phyloP scores from a whole-genome alignment of 2,113 vertebrate species.

The Guaruba guarouba region DNA sequence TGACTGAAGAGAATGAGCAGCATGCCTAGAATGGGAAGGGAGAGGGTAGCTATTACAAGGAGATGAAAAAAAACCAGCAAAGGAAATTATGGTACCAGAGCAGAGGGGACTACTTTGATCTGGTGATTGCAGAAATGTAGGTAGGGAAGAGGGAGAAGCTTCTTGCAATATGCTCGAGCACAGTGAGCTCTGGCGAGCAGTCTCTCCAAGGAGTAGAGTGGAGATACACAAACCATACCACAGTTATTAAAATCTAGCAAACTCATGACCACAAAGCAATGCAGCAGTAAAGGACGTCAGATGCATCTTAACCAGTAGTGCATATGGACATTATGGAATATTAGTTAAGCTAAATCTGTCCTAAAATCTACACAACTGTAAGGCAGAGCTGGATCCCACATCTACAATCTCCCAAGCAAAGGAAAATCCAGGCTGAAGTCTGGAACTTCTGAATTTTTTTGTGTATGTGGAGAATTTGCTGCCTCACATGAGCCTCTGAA shows the following conservation, averaged over 20 bases:
- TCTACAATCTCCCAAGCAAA: neutral
- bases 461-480: neutral
- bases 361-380: neutral
- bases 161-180: neutral
- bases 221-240: neutral
- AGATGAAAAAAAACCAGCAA: neutral
- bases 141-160: neutral
- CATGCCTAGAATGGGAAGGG: neutral
- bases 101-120: neutral
- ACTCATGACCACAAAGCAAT: neutral
- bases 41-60: neutral
- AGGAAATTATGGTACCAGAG: neutral
- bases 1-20: neutral
- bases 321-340: neutral
- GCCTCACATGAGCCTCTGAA: neutral
- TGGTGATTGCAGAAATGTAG: neutral
- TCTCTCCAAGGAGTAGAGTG: neutral
- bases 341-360: neutral
- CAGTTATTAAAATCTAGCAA: neutral
- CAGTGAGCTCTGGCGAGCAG: neutral
- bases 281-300: neutral
- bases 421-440: neutral
- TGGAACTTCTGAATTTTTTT: neutral
- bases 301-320: neutral
- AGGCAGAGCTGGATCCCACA: neutral